These are phyloP conservation scores for Lepisosteus osseus DNA, from an alignment of 2,113 vertebrate genomes.

Conservation along the genomic window DNA sequence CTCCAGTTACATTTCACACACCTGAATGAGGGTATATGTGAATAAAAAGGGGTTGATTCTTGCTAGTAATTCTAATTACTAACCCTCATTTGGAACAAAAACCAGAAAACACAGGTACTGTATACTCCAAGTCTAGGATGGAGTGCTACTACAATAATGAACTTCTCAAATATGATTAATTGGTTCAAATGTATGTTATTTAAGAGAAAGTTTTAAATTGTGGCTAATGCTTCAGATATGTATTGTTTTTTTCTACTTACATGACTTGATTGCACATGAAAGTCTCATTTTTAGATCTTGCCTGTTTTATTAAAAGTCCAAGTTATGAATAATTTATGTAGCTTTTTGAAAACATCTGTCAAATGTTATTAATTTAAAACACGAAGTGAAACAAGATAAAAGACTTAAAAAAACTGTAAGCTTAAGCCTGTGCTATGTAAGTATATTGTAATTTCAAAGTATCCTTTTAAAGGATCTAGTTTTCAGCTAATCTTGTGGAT, in stretches of 20 bases:
- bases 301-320: conserved; percentile 9
- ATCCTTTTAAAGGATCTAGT: conserved; percentile 77
- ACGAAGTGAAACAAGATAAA: conserved; percentile 35
- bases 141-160: not conserved
- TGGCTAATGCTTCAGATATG: conserved; percentile 54
- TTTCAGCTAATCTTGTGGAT: conserved; percentile 80
- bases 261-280: conserved; percentile 65
- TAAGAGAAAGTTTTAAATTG: conserved; percentile 46
- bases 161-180: conserved; percentile 13
- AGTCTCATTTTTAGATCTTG: conserved; percentile 40
- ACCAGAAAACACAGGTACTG: too few species aligned
- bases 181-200: conserved; percentile 30
- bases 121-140: too few species aligned
- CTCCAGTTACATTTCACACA: too few species aligned
- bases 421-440: conserved; percentile 84
- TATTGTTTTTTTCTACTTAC: conserved; percentile 50
- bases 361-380: conserved; percentile 38
- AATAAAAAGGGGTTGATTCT: too few species aligned
- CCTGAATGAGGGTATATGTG: too few species aligned
- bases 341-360: conserved; percentile 51
- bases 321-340: conserved; percentile 38
- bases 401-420: conserved; percentile 55
- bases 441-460: conserved; percentile 78
- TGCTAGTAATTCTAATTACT: too few species aligned
- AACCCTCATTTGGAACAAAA: too few species aligned